Conservation (phyloP, 2,888 invertebrate species). For the Gastracanthus pulcherrimus region DNA sequence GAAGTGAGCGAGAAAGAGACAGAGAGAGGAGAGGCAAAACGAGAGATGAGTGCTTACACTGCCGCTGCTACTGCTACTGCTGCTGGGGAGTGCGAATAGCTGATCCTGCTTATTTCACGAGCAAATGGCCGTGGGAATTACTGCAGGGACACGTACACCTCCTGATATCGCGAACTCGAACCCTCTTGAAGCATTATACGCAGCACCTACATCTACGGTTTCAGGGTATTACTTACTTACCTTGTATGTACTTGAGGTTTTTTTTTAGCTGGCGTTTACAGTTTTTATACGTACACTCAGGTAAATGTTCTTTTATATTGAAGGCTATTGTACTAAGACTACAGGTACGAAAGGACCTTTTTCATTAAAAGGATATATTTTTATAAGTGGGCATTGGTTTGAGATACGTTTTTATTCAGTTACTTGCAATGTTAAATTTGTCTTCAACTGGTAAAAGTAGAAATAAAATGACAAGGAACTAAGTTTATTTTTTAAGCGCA, state of each 20-base stretch:
- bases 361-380: too few species aligned
- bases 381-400: too few species aligned
- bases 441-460: too few species aligned
- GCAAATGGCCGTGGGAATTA: conserved; percentile 58
- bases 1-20: conserved; percentile 32
- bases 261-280: too few species aligned
- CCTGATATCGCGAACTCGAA: neutral
- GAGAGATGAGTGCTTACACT: too few species aligned
- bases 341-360: too few species aligned
- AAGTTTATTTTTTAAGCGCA: too few species aligned
- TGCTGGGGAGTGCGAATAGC: conserved; percentile 55
- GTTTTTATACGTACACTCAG: neutral
- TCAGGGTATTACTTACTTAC: neutral
- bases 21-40: too few species aligned
- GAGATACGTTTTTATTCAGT: too few species aligned
- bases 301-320: neutral
- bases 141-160: conserved; percentile 50
- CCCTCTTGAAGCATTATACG: neutral
- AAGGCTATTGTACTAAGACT: too few species aligned
- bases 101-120: conserved; percentile 64
- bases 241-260: neutral
- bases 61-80: neutral
- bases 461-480: too few species aligned
- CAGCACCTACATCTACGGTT: neutral
- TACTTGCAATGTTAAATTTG: too few species aligned